These are phyloP conservation scores for Leuciscus waleckii DNA, from an alignment of 2,797 vertebrate genomes.

Conservation along the genomic window DNA sequence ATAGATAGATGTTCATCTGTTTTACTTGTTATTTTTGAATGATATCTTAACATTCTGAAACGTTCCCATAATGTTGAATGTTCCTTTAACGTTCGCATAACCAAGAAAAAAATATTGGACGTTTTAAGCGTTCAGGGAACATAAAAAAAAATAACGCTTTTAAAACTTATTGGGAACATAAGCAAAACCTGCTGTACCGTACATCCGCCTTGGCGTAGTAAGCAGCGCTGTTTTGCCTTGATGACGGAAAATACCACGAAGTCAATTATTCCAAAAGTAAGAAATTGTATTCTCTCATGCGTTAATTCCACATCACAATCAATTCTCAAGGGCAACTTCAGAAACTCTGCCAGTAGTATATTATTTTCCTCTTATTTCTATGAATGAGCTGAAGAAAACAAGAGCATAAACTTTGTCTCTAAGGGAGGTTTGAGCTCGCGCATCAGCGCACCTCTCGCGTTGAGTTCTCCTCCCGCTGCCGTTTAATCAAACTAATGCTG, in stretches of 20 bases:
- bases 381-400: neutral
- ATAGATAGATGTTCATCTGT: neutral
- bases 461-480: constrained; percentile 9
- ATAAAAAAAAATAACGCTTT: neutral
- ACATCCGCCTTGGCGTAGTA: too few relatives aligned
- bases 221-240: constrained; percentile 23
- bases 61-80: neutral
- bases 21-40: neutral
- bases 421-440: neutral
- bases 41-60: neutral
- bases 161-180: neutral
- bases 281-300: neutral
- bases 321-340: neutral
- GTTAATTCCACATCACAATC: constrained; percentile 3
- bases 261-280: constrained; percentile 25
- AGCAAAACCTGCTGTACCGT: too few relatives aligned
- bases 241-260: neutral
- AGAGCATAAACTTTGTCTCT: constrained; percentile 30
- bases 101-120: neutral
- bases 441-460: constrained; percentile 8
- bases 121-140: neutral
- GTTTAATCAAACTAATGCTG: neutral
- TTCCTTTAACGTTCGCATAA: neutral
- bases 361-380: neutral
- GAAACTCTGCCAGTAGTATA: neutral